Conservation (phyloP, 2,888 invertebrate species). For the Drosophila longiperda region DNA sequence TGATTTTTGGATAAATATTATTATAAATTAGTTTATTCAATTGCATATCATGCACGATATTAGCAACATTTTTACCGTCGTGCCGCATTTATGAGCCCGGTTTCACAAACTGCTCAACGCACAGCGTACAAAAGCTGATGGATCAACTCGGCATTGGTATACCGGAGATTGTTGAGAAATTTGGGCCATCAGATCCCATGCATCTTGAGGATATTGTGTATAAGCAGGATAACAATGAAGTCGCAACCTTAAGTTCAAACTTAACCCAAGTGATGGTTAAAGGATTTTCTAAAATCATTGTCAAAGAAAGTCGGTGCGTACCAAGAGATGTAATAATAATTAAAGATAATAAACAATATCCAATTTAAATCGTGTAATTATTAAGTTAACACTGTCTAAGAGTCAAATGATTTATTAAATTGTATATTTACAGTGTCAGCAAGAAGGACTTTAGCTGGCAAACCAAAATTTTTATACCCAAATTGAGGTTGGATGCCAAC, state of each 20-base stretch:
- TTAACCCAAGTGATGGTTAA: slow-evolving; percentile 88
- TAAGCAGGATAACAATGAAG: slow-evolving; percentile 89
- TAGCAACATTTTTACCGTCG: slow-evolving; percentile 82
- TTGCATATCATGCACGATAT: background rate
- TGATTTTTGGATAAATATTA: slow-evolving; percentile 11
- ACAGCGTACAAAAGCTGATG: slow-evolving; percentile 86
- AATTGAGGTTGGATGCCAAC: slow-evolving; percentile 88
- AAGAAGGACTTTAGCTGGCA: slow-evolving; percentile 88
- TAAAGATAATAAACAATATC: no score
- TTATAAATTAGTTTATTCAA: background rate
- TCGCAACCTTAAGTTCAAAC: slow-evolving; percentile 89
- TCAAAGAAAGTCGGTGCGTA: slow-evolving; percentile 87
- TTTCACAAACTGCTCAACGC: slow-evolving; percentile 88
- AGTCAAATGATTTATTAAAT: background rate
- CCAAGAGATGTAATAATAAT: background rate
- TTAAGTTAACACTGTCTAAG: background rate
- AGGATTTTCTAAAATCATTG: slow-evolving; percentile 88
- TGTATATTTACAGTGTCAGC: slow-evolving; percentile 86
- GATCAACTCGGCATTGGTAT: slow-evolving; percentile 86
- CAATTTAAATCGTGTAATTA: background rate
- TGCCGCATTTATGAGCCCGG: slow-evolving; percentile 88
- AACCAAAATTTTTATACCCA: slow-evolving; percentile 88
- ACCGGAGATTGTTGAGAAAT: slow-evolving; percentile 81
- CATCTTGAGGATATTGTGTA: slow-evolving; percentile 88
- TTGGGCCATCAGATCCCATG: slow-evolving; percentile 88